phyloP scores from a whole-genome alignment of 1,140 invertebrate genomes.

The Aricia agestis region DNA sequence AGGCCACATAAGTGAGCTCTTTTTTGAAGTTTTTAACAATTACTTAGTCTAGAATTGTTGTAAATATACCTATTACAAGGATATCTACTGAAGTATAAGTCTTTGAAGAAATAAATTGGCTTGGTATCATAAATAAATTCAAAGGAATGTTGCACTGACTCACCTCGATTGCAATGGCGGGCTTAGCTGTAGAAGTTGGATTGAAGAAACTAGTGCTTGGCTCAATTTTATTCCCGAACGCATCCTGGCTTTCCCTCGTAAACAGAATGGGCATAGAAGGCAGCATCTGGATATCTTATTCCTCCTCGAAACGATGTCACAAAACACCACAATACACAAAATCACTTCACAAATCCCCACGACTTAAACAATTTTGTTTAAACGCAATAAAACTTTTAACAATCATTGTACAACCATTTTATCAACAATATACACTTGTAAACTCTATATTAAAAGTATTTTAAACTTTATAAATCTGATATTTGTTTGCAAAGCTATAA shows the following conservation, averaged over 20 bases:
- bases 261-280: constrained; percentile 75
- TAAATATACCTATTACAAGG: not conserved
- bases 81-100: not conserved
- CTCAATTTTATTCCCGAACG: constrained; percentile 62
- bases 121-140: not conserved
- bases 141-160: constrained; percentile 33
- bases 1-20: not conserved
- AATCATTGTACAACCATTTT: constrained; percentile 13
- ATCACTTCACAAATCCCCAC: constrained; percentile 34
- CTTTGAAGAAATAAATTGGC: not conserved
- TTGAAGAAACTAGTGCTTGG: constrained; percentile 55
- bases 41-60: not conserved
- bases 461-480: not conserved
- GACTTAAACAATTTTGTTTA: constrained; percentile 27
- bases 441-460: not conserved
- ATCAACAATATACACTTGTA: constrained; percentile 19
- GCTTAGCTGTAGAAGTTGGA: constrained; percentile 45
- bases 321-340: too few species aligned
- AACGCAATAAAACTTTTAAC: constrained; percentile 10
- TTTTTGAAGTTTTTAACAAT: not conserved
- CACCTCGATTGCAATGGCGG: constrained; percentile 49
- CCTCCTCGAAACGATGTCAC: constrained; percentile 29
- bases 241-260: constrained; percentile 65
- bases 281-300: constrained; percentile 68
- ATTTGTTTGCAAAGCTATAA: not conserved